Evolutionary conservation across 2,113 vertebrate species (phyloP).

Genomic region (Myiozetetes cayanensis): DNA sequence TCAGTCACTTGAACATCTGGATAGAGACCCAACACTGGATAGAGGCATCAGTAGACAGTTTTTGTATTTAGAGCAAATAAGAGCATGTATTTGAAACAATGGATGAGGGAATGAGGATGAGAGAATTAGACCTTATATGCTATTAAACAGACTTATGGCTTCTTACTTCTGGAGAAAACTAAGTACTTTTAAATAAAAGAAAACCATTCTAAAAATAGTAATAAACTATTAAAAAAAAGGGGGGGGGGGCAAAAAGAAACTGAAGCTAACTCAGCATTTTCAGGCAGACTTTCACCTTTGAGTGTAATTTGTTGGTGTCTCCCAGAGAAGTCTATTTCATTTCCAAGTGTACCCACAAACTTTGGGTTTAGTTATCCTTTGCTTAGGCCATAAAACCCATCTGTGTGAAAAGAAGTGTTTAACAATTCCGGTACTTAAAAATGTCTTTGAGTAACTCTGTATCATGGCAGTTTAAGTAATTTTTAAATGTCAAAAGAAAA

Average conservation of each 20-base stretch:
- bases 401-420: not conserved
- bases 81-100: not conserved
- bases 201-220: not conserved
- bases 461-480: not conserved
- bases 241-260: no score
- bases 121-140: not conserved
- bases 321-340: not conserved
- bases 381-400: not conserved
- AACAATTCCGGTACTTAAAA: not conserved
- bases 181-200: not conserved
- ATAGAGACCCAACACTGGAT: no score
- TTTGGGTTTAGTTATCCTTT: not conserved
- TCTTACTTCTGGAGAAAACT: not conserved
- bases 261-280: not conserved
- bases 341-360: not conserved
- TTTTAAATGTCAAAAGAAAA: not conserved
- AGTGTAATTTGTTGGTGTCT: not conserved
- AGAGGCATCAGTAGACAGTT: not conserved
- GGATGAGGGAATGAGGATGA: no score
- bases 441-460: not conserved
- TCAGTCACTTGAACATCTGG: not conserved
- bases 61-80: not conserved
- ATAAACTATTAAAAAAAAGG: not conserved
- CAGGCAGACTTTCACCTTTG: not conserved
- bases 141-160: not conserved